A percentile compares a stretch with the other conserved stretches of the same genome.
Conservation (phyloP, 2,113 vertebrate genomes). For the Pseudorectes ferrugineus region DNA sequence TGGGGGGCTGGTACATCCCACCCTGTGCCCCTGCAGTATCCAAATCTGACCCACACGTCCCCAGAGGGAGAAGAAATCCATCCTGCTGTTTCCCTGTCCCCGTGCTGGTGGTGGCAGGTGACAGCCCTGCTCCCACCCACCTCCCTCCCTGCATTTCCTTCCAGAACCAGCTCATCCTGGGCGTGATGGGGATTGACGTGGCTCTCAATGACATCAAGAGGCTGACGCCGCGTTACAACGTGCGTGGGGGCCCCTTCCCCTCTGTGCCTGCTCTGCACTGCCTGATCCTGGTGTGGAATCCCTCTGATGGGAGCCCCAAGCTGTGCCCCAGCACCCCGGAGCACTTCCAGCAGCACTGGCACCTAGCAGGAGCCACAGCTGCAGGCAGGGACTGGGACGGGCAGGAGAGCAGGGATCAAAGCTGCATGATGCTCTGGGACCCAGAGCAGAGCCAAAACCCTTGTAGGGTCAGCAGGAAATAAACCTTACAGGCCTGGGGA, state of each 20-base stretch:
- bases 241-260: conserved; percentile 57
- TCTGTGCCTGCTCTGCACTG: not conserved
- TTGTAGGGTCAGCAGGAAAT: not conserved
- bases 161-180: conserved; percentile 96
- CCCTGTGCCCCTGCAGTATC: not conserved
- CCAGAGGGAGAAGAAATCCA: not conserved
- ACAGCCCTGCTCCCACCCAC: not conserved
- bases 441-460: not conserved
- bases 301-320: fast-evolving
- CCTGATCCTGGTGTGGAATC: not conserved
- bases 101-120: fast-evolving
- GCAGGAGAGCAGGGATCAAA: not conserved
- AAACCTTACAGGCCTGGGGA: not conserved
- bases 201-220: conserved; percentile 94
- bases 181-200: conserved; percentile 96
- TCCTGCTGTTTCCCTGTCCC: not conserved
- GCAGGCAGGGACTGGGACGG: not conserved
- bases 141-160: not conserved
- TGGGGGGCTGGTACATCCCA: not conserved
- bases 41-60: fast-evolving
- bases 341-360: not conserved
- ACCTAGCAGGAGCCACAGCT: not conserved
- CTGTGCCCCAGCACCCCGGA: not conserved
- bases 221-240: conserved; percentile 93
- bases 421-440: not conserved